Evolutionary conservation across 2,888 invertebrate species (phyloP), one percentile per base, ranked within the genome.

Genomic region (Eupithecia dodoneata): DNA sequence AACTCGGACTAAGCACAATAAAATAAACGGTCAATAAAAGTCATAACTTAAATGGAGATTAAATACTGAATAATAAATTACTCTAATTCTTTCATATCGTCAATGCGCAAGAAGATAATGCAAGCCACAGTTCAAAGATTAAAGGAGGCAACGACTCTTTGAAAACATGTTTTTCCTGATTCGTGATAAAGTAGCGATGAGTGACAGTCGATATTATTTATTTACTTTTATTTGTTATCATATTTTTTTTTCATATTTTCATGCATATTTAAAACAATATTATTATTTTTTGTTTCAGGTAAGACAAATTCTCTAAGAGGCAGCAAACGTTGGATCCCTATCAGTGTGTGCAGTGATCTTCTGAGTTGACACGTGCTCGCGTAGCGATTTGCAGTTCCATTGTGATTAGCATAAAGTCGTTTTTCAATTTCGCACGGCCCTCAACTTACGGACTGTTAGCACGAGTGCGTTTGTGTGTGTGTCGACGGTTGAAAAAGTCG

Each of bases 231-330:
- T 80, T 78, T 74, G 3, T 66, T 42, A 7, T 13, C 42, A 66
- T 7, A 15, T 7, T 3, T 10, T 67, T 15, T 67, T 44, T 67
- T 45, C 4, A 45, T 6, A 42, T 41, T 18, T 59, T 0, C 4
- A 4, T 13, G 65, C 15, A 66, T 15, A 7, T 66, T 15, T 66
- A 13, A 5, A 42, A 66, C 41, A 13, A n/a, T 30, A 49, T 76
- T 80, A 79, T 86, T 87, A n/a, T 85, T 83, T 88, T 88, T 93
- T 93, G 92, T 94, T 94, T 82, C 94, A 94, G 94, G 94, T 94
- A 93, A 93, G 15, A 42, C 2, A 15, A 15, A 7, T 42, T 42
- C 66, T 2, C 13, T 41, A 7, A 42, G 42, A 42, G 15, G 15
- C 41, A 42, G 41, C 15, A 42, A 42, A 41, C 15, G 6, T 41